Base-by-base conservation (phyloP, 1,140 invertebrate species). In the Drosophila sp. region DNA sequence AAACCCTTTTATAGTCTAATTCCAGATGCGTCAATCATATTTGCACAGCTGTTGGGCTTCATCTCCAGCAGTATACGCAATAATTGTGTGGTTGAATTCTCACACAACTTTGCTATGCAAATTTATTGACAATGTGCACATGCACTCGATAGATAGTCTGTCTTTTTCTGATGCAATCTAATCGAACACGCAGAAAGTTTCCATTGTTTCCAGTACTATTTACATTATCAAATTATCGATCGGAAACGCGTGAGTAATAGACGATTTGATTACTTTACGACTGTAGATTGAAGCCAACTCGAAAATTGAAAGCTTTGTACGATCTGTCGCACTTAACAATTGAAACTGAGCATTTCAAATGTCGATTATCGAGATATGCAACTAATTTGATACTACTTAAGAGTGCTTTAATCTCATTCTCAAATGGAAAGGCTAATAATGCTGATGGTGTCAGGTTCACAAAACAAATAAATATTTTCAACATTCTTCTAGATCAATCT, bases 11-110 rank as follows among this genome's bases (percentile, higher is more conserved):
- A 76, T 69, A 73, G 54, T 2, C n/a, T 7, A 53, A 14, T 27
- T 53, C 41, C 56, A 51, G 48, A 11, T 61, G 16, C 38, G 3
- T 13, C n/a, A 9, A 6, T 2, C 6, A 21, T 75, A 43, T 75
- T 75, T 75, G 58, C 29, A 64, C 72, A 75, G 61, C 48, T 76
- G 50, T 9, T 76, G 45, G 7, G 48, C 48, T 76, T 61, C 43
- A 27, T 40, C 9, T 9, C 2, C 5, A 21, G 7, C 13, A 29
- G 18, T 16, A 7, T 11, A 7, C 21, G 21, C 14, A 59, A 59
- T 40, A 41, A 16, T 27, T 29, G 9, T 34, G 2, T 27, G 3
- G 9, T 4, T 32, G 40, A 6, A 18, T 34, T 48, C 6, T 1
- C 0, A 25, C 7, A 48, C 34, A 38, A 56, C 9, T 36, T 50